Evolutionary conservation across 2,888 invertebrate genomes (phyloP).

Genomic region (Harpagoxenus sublaevis): DNA sequence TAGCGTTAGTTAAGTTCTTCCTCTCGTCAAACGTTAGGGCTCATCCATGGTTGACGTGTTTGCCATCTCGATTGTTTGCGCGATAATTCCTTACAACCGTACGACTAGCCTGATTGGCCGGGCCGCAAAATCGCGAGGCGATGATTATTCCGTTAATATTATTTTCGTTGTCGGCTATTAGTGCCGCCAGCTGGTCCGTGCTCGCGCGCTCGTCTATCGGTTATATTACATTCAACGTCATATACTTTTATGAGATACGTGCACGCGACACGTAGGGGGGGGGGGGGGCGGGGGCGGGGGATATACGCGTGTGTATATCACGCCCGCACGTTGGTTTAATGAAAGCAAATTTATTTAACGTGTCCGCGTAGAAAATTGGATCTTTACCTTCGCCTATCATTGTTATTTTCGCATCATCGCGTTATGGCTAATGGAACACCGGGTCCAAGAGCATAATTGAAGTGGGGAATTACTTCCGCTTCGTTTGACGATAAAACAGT

Average conservation of each 20-base stretch:
- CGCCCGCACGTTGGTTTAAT: slow-evolving; percentile 16
- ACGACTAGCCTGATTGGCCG: neutral
- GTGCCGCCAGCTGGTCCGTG: neutral
- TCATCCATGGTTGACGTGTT: slow-evolving; percentile 43
- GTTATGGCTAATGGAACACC: slow-evolving; percentile 49
- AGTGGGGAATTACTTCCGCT: slow-evolving; percentile 49
- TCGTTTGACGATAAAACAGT: slow-evolving; percentile 47
- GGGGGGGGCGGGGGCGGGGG: neutral
- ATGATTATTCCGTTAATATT: slow-evolving; percentile 42
- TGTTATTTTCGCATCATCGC: slow-evolving; percentile 45
- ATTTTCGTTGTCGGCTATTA: slow-evolving; percentile 42
- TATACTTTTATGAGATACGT: slow-evolving; percentile 10
- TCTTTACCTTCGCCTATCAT: slow-evolving; percentile 25
- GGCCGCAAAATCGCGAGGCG: neutral
- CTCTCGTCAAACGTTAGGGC: slow-evolving; percentile 58
- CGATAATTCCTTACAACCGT: slow-evolving; percentile 56
- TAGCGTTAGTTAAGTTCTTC: slow-evolving; percentile 69
- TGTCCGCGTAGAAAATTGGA: slow-evolving; percentile 40
- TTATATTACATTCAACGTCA: slow-evolving; percentile 43
- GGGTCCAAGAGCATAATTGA: slow-evolving; percentile 49
- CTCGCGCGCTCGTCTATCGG: slow-evolving; percentile 17
- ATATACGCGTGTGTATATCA: neutral
- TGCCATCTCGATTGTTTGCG: slow-evolving; percentile 46
- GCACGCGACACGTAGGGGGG: neutral
- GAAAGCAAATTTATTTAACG: slow-evolving; percentile 49